These are phyloP conservation scores for Crypturellus tataupa DNA, from an alignment of 2,797 vertebrate genomes.

Conservation along the genomic window DNA sequence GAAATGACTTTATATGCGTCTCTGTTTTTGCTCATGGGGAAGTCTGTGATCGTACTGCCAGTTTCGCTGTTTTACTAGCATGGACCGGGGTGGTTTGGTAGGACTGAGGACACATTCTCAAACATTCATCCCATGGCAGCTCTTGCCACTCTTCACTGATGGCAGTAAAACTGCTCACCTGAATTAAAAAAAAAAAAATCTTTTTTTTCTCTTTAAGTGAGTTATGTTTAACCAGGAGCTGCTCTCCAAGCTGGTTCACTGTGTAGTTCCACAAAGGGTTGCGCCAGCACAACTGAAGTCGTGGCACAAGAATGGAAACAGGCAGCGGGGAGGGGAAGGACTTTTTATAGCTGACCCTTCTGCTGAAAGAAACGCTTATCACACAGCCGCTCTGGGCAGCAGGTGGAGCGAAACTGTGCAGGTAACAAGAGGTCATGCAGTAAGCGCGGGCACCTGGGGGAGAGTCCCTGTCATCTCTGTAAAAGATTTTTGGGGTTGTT, in stretches of 20 bases:
- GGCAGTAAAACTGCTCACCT: background rate
- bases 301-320: slow-evolving; percentile 32
- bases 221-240: background rate
- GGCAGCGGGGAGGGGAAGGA: slow-evolving; percentile 35
- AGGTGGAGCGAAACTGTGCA: slow-evolving; percentile 54
- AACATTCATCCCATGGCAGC: background rate
- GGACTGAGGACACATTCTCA: background rate
- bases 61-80: background rate
- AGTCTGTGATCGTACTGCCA: fast-evolving
- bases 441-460: background rate
- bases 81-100: background rate
- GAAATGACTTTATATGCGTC: background rate
- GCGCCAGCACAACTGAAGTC: background rate
- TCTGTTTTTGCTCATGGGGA: background rate
- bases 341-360: slow-evolving; percentile 73
- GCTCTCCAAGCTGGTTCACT: background rate
- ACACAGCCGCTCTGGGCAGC: background rate
- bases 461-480: background rate
- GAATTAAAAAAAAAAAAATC: background rate
- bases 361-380: slow-evolving; percentile 56
- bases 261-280: background rate
- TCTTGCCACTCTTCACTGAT: background rate
- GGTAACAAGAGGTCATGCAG: slow-evolving; percentile 47
- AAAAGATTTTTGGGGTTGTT: fast-evolving
- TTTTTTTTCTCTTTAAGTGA: background rate